Evolutionary conservation across 2,888 invertebrate genomes (phyloP).

Genomic region (Theodoxus fluviatilis): DNA sequence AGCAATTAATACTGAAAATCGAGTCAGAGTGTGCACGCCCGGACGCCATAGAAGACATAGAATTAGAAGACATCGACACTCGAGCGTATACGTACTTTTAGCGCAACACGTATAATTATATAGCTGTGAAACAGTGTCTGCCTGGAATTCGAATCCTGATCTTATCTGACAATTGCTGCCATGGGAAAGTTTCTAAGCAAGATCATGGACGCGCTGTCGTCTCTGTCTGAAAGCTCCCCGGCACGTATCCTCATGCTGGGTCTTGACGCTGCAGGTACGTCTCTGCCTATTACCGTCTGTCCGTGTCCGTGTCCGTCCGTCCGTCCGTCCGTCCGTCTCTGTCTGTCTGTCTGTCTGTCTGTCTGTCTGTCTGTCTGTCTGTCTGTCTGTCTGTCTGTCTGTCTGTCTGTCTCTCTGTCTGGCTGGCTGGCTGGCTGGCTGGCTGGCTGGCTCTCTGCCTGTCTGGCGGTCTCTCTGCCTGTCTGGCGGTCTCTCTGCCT

Average conservation of each 20-base stretch:
- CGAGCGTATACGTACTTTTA: no score
- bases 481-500: not conserved
- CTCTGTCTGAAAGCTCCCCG: conserved; percentile 33
- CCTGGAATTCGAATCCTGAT: no score
- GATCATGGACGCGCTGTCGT: conserved; percentile 26
- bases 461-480: not conserved
- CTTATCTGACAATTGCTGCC: no score
- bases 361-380: not conserved
- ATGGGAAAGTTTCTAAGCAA: conserved; percentile 34
- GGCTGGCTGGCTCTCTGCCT: not conserved
- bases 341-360: not conserved
- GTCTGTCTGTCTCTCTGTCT: not conserved
- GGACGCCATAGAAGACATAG: no score
- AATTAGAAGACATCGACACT: no score
- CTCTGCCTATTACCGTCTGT: not conserved
- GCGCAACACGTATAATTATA: no score
- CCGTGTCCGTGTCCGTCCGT: no score
- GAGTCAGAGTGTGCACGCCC: no score
- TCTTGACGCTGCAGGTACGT: conserved; percentile 59
- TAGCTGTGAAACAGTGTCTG: no score
- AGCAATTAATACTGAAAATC: no score
- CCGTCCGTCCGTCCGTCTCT: no score
- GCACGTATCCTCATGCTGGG: conserved; percentile 60
- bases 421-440: not conserved
- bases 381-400: no score